Evolutionary conservation across 92 coral and sea anemone species (phyloP).

Genomic region (Phenganax marumi): DNA sequence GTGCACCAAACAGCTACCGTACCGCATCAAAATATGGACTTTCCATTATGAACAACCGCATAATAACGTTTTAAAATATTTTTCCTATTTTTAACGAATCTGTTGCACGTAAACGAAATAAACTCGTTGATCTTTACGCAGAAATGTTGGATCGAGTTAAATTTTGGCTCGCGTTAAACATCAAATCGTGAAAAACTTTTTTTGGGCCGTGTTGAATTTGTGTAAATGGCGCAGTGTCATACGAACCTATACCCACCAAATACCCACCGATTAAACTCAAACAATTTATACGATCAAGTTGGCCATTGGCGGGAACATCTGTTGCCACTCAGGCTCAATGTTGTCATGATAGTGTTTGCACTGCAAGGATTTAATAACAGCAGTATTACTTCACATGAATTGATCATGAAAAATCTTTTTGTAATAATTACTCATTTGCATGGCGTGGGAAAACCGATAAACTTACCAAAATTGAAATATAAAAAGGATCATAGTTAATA

Average conservation of each 20-base stretch:
- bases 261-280: constrained; percentile 56
- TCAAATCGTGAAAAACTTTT: too few relatives aligned
- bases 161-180: too few relatives aligned
- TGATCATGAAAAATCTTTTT: neutral
- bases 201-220: neutral
- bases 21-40: too few relatives aligned
- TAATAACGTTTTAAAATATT: too few relatives aligned
- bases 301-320: constrained; percentile 37
- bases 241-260: constrained; percentile 97
- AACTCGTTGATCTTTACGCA: too few relatives aligned
- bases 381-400: constrained; percentile 28
- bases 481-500: too few relatives aligned
- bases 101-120: too few relatives aligned
- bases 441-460: neutral
- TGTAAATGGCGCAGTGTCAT: neutral
- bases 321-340: constrained; percentile 42
- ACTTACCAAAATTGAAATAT: neutral
- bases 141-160: too few relatives aligned
- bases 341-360: constrained; percentile 25
- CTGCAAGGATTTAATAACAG: constrained; percentile 46
- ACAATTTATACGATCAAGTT: constrained; percentile 27
- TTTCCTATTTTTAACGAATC: too few relatives aligned
- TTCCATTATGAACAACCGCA: too few relatives aligned
- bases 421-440: neutral
- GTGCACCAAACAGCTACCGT: too few relatives aligned